Evolutionary conservation across 2,113 vertebrate species (phyloP), one percentile per base, ranked within the genome.

Genomic region (Sceloporus tristichus): DNA sequence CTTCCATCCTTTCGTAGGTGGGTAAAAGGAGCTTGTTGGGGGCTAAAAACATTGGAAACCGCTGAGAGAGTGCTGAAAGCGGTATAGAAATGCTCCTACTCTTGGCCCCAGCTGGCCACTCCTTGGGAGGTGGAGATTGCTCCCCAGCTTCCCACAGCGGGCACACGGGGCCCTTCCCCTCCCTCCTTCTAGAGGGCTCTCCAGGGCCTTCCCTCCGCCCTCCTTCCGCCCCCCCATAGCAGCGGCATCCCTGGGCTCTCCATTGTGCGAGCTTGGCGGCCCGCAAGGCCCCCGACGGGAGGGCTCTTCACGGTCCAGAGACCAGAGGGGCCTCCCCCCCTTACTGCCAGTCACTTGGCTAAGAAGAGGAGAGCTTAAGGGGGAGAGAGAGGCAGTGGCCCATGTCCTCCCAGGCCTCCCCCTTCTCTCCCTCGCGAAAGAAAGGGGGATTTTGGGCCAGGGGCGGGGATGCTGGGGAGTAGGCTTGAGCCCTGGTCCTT

Each of bases 201-300:
- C 54, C 53, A n/a, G 14, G 56, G 29, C 27, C 56, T 14, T 8
- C 0, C 0, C 29, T 19, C 73, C 56, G 9, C 16, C 2, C 68
- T 54, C 29, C 21, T 3, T 16, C 0, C 23, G 38, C 66, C 25
- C 86, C 8, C 9, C 5, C 38, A 48, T 11, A 0, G 73, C 84
- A 65, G 56, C 59, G 18, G 38, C 62, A 16, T 11, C 40, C 73
- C 84, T 56, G 62, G 62, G 75, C 75, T 29, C 40, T 65, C 77
- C 88, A 59, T 77, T 86, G 87, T 82, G 56, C 59, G 13, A 53
- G 71, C 21, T 18, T 66, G 86, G 59, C 27, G 80, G 56, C 74
- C 82, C 62, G 3, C 2, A 1, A 70, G 82, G 59, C n/a, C 90
- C 29, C 82, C 0, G 79, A 14, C 59, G 82, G 68, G 40, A 21